phyloP scores from a whole-genome alignment of 2,113 vertebrate genomes.

The Nymphicus hollandicus region DNA sequence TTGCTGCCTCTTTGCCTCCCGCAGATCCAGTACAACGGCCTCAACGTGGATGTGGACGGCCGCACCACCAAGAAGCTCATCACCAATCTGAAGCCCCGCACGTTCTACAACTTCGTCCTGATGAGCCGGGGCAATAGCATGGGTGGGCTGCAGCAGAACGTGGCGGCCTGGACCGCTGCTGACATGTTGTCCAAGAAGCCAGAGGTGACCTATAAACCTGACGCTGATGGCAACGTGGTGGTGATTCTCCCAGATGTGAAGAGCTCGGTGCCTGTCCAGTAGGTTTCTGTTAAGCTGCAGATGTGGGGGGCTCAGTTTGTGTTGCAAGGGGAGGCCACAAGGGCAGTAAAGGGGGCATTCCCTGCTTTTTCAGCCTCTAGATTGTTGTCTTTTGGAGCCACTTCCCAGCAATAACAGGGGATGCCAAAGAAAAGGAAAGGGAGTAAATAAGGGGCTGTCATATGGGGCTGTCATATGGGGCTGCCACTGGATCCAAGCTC shows the following conservation, averaged over 20 bases:
- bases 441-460: neutral
- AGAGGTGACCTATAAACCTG: constrained; percentile 82
- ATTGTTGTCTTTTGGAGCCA: neutral
- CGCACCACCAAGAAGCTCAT: constrained; percentile 86
- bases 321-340: neutral
- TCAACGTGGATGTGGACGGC: constrained; percentile 89
- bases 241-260: constrained; percentile 84
- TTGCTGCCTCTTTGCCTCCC: neutral
- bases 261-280: constrained; percentile 85
- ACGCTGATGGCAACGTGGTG: constrained; percentile 82
- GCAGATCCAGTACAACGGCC: constrained; percentile 91
- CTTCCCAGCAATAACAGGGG: neutral
- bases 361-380: neutral
- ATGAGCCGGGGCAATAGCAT: constrained; percentile 86
- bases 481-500: neutral
- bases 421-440: neutral
- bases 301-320: neutral
- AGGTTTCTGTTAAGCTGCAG: constrained; percentile 24
- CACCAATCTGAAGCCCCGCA: constrained; percentile 86
- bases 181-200: constrained; percentile 84
- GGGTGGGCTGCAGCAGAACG: constrained; percentile 86
- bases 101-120: constrained; percentile 89
- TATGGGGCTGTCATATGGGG: rapidly evolving
- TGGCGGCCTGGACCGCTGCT: constrained; percentile 86
- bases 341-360: neutral